Evolutionary conservation across 2,797 vertebrate genomes (phyloP).

Genomic region (Falco peregrinus): DNA sequence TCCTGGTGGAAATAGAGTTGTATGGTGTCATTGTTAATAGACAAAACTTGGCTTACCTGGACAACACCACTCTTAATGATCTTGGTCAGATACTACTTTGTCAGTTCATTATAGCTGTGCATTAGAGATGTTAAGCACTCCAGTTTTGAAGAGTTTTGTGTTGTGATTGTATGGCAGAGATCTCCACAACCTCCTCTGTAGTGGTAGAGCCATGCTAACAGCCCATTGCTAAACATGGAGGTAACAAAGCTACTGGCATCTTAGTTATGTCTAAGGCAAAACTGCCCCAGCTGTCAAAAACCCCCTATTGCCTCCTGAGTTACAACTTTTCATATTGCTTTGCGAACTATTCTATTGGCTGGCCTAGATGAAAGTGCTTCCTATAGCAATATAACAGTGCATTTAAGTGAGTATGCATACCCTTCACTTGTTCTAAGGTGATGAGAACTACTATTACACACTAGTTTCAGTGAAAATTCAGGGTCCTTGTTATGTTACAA

Average conservation of each 20-base stretch:
- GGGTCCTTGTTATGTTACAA: background rate
- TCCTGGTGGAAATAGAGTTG: background rate
- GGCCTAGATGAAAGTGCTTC: background rate
- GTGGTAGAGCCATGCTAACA: background rate
- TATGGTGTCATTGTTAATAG: background rate
- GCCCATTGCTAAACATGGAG: background rate
- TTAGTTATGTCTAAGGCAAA: background rate
- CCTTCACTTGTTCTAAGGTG: background rate
- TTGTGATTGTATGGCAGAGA: background rate
- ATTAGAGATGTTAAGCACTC: background rate
- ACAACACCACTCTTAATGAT: background rate
- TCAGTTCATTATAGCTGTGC: background rate
- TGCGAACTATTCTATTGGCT: background rate
- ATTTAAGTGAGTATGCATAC: background rate
- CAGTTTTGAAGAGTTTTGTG: background rate
- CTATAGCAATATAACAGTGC: background rate
- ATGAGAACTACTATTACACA: background rate
- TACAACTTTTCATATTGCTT: background rate
- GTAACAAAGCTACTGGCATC: background rate
- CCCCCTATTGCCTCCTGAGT: background rate
- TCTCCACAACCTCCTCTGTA: background rate
- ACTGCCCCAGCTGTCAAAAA: background rate
- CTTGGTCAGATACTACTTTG: background rate
- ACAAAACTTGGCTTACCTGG: background rate
- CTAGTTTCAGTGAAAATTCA: background rate